A percentile compares a stretch with the other conserved stretches of the same genome.
phyloP scores from a whole-genome alignment of 2,888 invertebrate genomes.

The Pollenia labialis region DNA sequence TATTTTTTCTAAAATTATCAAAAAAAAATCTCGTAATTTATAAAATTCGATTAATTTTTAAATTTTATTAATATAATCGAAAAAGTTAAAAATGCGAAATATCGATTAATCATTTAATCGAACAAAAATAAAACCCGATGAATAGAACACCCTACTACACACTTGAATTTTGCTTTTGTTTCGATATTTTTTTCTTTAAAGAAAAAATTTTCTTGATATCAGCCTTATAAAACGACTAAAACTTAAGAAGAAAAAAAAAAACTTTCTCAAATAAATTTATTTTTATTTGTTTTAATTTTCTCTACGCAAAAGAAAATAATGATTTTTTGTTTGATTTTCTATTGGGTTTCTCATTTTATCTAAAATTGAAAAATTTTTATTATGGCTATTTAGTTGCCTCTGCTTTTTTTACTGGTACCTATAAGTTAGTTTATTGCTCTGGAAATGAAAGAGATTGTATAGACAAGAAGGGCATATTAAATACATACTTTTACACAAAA shows the following conservation, averaged over 20 bases:
- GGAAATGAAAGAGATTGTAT: background rate
- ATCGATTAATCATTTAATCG: too few relatives aligned
- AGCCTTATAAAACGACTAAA: background rate
- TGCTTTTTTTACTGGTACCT: background rate
- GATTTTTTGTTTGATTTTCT: conserved; percentile 48
- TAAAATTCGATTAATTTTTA: too few relatives aligned
- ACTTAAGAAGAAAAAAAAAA: background rate
- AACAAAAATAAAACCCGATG: too few relatives aligned
- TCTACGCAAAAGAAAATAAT: conserved; percentile 10
- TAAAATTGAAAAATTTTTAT: conserved; percentile 47
- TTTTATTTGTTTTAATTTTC: conserved; percentile 6
- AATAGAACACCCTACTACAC: too few relatives aligned
- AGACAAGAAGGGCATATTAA: conserved; percentile 24
- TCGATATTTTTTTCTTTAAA: too few relatives aligned
- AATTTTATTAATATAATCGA: too few relatives aligned
- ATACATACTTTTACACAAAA: too few relatives aligned
- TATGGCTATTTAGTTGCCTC: conserved; percentile 31
- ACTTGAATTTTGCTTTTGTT: too few relatives aligned
- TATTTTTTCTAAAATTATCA: too few relatives aligned
- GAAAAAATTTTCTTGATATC: background rate
- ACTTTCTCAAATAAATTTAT: conserved; percentile 16
- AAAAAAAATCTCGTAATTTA: too few relatives aligned
- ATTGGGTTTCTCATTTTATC: conserved; percentile 49
- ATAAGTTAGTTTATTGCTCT: background rate
- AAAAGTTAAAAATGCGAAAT: too few relatives aligned